Evolutionary conservation across 2,797 vertebrate genomes (phyloP).

Genomic region (Rachycentron canadum): DNA sequence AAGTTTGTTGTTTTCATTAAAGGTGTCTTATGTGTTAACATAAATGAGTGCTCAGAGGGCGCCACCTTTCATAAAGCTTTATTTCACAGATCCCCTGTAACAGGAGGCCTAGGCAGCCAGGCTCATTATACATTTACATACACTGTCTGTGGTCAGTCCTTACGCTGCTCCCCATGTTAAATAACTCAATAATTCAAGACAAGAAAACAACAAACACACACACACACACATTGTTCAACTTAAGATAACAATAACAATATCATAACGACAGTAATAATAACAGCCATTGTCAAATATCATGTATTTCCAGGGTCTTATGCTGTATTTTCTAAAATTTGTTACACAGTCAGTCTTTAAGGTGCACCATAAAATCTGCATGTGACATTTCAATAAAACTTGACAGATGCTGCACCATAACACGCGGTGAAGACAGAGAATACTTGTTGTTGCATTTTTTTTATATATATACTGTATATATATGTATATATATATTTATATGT

Average conservation of each 20-base stretch:
- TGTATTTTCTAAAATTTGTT: constrained; percentile 78
- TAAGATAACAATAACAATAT: constrained; percentile 82
- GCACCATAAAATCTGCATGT: constrained; percentile 86
- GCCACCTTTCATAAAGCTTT: constrained; percentile 86
- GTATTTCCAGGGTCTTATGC: constrained; percentile 72
- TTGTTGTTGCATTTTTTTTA: constrained; percentile 52
- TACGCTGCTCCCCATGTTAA: constrained; percentile 86
- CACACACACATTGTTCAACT: constrained; percentile 75
- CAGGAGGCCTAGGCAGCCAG: constrained; percentile 81
- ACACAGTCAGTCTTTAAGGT: constrained; percentile 92
- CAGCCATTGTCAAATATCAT: constrained; percentile 81
- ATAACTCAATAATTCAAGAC: constrained; percentile 91
- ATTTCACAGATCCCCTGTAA: constrained; percentile 84
- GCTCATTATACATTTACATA: constrained; percentile 94
- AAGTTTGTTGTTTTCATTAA: background rate
- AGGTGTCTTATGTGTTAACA: background rate
- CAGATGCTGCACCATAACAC: constrained; percentile 76
- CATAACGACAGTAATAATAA: constrained; percentile 77
- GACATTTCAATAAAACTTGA: constrained; percentile 77
- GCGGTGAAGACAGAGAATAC: constrained; percentile 77
- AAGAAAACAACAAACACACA: constrained; percentile 70
- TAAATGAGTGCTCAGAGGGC: background rate
- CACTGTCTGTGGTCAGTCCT: constrained; percentile 86
- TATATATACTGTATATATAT: constrained; percentile 4
- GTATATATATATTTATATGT: constrained; percentile 21